These are phyloP conservation scores for Crematogaster levior DNA, from an alignment of 2,888 invertebrate species.

Conservation along the genomic window DNA sequence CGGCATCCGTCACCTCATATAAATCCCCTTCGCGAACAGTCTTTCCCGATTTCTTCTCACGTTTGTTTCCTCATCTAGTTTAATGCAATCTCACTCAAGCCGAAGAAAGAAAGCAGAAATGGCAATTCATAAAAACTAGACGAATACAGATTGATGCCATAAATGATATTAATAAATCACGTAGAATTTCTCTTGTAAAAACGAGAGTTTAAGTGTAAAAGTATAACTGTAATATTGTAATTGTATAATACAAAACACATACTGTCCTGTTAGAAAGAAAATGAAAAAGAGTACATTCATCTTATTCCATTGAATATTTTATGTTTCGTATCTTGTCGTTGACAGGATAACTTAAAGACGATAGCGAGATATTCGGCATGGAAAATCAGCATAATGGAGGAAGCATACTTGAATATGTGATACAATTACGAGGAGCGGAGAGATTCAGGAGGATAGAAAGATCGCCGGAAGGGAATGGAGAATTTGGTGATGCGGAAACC, in stretches of 20 bases:
- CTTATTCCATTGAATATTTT: slow-evolving; percentile 10
- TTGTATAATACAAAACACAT: neutral
- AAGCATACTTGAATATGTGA: slow-evolving; percentile 31
- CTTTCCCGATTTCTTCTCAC: slow-evolving; percentile 10
- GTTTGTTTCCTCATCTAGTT: slow-evolving; percentile 15
- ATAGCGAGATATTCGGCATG: slow-evolving; percentile 1
- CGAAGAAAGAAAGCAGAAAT: neutral
- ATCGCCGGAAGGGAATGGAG: slow-evolving; percentile 27
- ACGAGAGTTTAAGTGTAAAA: neutral
- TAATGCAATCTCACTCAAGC: neutral
- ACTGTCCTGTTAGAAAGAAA: neutral
- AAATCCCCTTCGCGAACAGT: slow-evolving; percentile 54
- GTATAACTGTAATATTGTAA: neutral
- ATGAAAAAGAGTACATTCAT: neutral
- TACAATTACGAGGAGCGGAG: slow-evolving; percentile 10
- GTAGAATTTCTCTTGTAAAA: neutral
- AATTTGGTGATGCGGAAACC: slow-evolving; percentile 40
- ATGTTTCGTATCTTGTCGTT: neutral
- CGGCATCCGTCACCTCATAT: slow-evolving; percentile 32
- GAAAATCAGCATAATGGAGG: slow-evolving; percentile 33
- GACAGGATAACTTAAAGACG: slow-evolving; percentile 13
- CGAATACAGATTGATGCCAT: neutral
- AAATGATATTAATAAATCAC: slow-evolving; percentile 1
- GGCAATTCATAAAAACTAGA: neutral
- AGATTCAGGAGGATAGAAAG: slow-evolving; percentile 1